phyloP scores from a whole-genome alignment of 2,888 invertebrate species.

The Achlya flavicornis region DNA sequence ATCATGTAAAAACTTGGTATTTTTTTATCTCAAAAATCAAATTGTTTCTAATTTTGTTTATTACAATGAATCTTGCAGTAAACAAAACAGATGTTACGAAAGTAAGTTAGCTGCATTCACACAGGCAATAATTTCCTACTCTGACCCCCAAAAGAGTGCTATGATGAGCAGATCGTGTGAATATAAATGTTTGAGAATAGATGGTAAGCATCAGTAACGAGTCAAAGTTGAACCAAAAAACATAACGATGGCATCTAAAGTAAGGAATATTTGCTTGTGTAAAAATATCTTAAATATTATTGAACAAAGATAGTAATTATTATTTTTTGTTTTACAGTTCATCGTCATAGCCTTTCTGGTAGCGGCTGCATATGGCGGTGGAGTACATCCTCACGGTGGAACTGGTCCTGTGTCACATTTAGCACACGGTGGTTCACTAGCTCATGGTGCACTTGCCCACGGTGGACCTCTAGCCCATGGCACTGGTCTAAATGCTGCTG shows the following conservation, averaged over 20 bases:
- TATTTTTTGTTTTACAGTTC: constrained; percentile 55
- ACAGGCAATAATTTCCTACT: constrained; percentile 52
- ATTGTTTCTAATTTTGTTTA: constrained; percentile 2
- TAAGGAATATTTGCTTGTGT: constrained; percentile 28
- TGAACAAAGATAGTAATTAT: background rate
- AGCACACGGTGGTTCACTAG: constrained; percentile 14
- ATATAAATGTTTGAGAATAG: constrained; percentile 62
- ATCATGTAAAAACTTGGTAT: background rate
- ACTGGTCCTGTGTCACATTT: constrained; percentile 41
- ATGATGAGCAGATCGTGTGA: constrained; percentile 44
- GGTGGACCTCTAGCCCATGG: constrained; percentile 2
- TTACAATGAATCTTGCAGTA: constrained; percentile 46
- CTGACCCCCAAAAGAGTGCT: constrained; percentile 63
- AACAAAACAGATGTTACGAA: constrained; percentile 54
- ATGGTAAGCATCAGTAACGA: constrained; percentile 55
- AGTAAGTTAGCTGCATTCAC: constrained; percentile 46
- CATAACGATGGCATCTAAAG: constrained; percentile 64
- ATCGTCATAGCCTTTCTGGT: constrained; percentile 55
- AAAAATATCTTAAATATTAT: background rate
- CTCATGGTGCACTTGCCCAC: background rate
- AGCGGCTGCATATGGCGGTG: constrained; percentile 46
- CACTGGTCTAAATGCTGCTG: background rate
- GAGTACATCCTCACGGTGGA: constrained; percentile 22
- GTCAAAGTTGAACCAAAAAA: constrained; percentile 47
- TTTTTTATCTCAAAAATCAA: constrained; percentile 2